Base-by-base conservation (phyloP, 2,113 vertebrate genomes). In the Lanius ludovicianus region DNA sequence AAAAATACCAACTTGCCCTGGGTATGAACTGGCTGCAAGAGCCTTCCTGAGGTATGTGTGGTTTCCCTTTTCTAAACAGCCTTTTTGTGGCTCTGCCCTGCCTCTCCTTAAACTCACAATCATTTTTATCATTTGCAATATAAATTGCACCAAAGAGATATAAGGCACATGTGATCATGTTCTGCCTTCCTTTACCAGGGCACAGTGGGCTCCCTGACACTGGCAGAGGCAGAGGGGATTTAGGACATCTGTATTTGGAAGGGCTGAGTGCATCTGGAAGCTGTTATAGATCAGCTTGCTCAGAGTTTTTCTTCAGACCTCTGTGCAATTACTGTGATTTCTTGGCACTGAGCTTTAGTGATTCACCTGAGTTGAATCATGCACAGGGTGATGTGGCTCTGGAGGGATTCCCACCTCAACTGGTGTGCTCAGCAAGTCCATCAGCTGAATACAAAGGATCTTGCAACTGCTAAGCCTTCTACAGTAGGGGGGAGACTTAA, bases 351-450 rank as follows among this genome's bases (percentile, higher is more conserved):
- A 74, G 56, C 6, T 2, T 44, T 41, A n/a, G 49, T 90, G 92
- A 93, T 90, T 96, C 90, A 96, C 96, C 96, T 94, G 90, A 83
- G n/a, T n/a, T 80, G 90, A 87, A 78, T 87, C 89, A 90, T 24
- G 30, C 82, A 44, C 21, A 16, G 73, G 87, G 75, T 1, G 0
- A 30, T 13, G 57, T 73, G 81, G 70, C 71, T 90, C 75, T 90
- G 93, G 87, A 95, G 95, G 57, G 9, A 35, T 92, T 96, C 82
- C 59, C 85, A 53, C 41, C 3, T 3, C 27, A 41, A 52, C 5
- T 0, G 0, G 55, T 47, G 82, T 23, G 60, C 82, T 92, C 89
- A 91, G 89, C 95, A 89, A 71, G 62, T 41, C 44, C 7, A 1
- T 4, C 42, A 88, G 71, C 68, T 76, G 63, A 77, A 80, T 63